Percentiles rank a stretch among this genome's conserved stretches.
These are phyloP conservation scores for Glaucidium brasilianum DNA, from an alignment of 2,113 vertebrate genomes.

Conservation along the genomic window DNA sequence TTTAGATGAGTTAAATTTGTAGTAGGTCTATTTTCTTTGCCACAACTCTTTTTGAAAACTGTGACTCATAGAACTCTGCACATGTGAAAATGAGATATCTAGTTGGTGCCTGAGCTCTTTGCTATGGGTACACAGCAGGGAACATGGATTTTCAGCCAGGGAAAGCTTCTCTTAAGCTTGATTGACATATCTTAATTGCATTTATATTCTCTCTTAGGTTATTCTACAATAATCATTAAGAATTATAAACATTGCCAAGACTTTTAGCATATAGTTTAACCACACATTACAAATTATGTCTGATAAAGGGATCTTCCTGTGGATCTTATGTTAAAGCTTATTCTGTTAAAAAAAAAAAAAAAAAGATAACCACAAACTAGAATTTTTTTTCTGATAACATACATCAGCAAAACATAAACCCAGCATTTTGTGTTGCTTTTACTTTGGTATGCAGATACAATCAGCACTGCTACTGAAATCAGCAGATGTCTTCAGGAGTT, in stretches of 20 bases:
- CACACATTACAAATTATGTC: background rate
- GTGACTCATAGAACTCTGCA: background rate
- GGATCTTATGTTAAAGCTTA: background rate
- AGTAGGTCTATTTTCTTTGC: background rate
- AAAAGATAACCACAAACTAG: background rate
- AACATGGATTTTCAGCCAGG: background rate
- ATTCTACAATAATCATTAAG: background rate
- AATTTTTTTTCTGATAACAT: background rate
- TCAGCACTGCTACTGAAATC: background rate
- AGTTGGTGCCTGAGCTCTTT: background rate
- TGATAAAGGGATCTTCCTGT: background rate
- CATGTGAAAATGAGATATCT: background rate
- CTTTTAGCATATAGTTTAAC: background rate
- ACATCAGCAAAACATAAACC: background rate
- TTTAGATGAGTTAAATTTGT: background rate
- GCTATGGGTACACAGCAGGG: background rate
- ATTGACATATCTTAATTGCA: background rate
- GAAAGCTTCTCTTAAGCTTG: background rate
- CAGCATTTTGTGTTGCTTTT: background rate
- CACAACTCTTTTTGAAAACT: background rate
- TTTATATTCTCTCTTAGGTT: background rate
- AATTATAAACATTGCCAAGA: background rate
- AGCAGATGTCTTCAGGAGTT: background rate
- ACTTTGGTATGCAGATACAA: background rate
- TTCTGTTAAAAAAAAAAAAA: background rate